A percentile compares a stretch with the other conserved stretches of the same genome.
These are phyloP conservation scores for Hylomyscus alleni DNA, from an alignment of 2,797 vertebrate genomes.

Conservation along the genomic window DNA sequence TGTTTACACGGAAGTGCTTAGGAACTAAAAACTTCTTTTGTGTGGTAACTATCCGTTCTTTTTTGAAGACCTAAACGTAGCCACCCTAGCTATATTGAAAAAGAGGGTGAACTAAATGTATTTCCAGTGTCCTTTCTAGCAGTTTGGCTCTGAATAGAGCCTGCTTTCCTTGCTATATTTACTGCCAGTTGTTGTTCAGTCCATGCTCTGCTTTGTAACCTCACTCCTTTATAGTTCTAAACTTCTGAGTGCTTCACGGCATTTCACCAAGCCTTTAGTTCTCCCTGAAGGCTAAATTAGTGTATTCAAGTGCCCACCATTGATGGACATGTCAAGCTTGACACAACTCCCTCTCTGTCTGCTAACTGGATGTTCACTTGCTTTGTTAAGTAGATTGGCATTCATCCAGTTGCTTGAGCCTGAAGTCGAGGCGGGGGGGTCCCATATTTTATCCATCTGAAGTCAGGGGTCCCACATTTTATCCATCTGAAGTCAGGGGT, in stretches of 20 bases:
- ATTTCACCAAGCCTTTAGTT: not conserved
- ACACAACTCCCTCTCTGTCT: not conserved
- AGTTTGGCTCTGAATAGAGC: not conserved
- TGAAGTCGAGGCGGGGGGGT: not conserved
- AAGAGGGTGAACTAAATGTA: conserved; percentile 6
- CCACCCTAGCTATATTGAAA: not conserved
- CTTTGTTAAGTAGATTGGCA: conserved; percentile 40
- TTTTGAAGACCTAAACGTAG: not conserved
- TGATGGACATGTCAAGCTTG: not conserved
- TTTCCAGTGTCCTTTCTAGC: conserved; percentile 25
- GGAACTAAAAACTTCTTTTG: not conserved
- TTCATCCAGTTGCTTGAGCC: conserved; percentile 14
- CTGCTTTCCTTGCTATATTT: not conserved
- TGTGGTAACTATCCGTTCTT: conserved; percentile 4
- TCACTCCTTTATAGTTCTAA: conserved; percentile 25
- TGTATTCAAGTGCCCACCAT: not conserved
- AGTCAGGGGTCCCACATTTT: conserved; percentile 22
- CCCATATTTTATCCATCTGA: no score
- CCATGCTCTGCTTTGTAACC: not conserved
- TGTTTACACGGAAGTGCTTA: not conserved
- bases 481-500: not conserved
- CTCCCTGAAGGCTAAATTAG: not conserved
- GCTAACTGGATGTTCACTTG: conserved; percentile 22
- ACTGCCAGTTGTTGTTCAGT: not conserved
- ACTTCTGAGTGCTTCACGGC: not conserved